Percentiles rank a stretch among this genome's conserved stretches.
Conservation (phyloP, 1,140 invertebrate species). For the Panagrolaimus sp. region DNA sequence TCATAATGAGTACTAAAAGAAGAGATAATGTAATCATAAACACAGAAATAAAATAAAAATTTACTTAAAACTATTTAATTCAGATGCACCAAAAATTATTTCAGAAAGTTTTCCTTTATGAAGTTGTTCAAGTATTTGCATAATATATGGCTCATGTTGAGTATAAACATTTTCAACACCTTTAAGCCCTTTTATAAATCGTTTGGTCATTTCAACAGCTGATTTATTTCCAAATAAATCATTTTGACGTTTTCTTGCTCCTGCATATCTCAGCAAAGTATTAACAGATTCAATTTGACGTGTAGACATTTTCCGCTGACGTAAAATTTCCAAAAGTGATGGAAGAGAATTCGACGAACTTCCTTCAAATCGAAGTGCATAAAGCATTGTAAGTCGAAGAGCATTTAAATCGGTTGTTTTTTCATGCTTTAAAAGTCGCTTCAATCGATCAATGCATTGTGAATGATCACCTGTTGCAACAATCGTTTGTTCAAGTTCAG, state of each 20-base stretch:
- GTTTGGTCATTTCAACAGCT: slow-evolving; percentile 56
- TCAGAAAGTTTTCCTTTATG: slow-evolving; percentile 37
- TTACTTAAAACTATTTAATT: slow-evolving; percentile 27
- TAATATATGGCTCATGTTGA: slow-evolving; percentile 53
- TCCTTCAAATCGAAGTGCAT: slow-evolving; percentile 83
- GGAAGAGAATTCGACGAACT: slow-evolving; percentile 68
- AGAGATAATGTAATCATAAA: slow-evolving; percentile 16
- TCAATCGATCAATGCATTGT: slow-evolving; percentile 65
- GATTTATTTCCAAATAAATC: slow-evolving; percentile 54
- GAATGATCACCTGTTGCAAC: slow-evolving; percentile 82
- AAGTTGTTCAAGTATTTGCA: slow-evolving; percentile 45
- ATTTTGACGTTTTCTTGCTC: slow-evolving; percentile 33
- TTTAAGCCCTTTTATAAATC: slow-evolving; percentile 56
- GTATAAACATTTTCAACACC: slow-evolving; percentile 58
- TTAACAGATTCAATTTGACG: slow-evolving; percentile 31
- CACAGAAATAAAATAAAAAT: slow-evolving; percentile 12
- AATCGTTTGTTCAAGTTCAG: slow-evolving; percentile 92
- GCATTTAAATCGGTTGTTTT: slow-evolving; percentile 66
- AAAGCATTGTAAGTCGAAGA: slow-evolving; percentile 79
- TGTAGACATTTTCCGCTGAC: slow-evolving; percentile 27
- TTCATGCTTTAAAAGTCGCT: slow-evolving; percentile 38
- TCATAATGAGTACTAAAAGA: slow-evolving; percentile 61
- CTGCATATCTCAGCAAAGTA: slow-evolving; percentile 45
- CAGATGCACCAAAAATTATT: slow-evolving; percentile 31
- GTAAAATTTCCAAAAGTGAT: slow-evolving; percentile 43